Evolutionary conservation across 2,888 invertebrate species (phyloP), one percentile per base, ranked within the genome.

Genomic region (Meta bourneti): DNA sequence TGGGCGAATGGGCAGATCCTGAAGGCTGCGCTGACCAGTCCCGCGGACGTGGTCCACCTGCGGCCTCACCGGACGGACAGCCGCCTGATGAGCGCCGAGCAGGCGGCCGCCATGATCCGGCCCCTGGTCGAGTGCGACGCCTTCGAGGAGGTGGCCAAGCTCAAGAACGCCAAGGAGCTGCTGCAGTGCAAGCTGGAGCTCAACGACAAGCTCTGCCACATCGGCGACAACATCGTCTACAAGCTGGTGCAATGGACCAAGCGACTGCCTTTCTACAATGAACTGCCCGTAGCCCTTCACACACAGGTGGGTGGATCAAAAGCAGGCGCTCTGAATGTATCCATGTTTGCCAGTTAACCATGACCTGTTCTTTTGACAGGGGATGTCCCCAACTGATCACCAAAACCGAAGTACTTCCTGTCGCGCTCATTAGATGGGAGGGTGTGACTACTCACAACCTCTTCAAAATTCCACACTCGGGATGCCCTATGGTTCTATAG

Each of bases 201-300:
- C 94, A 91, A 90, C 49, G 97, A 98, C 95, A 98, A 97, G 95
- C 96, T 99, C 94, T 98, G 98, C 96, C 98, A 97, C 95, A 98
- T 99, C 94, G 99, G 99, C 85, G 99, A 99, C 96, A 98, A 98
- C 94, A 99, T 99, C 94, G 99, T 99, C 91, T 98, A 98, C 96
- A 98, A 99, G 96, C 96, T 99, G 96, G 99, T 99, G 94, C 98
- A 98, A 95, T 99, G 99, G 99, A 99, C 99, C 94, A 99, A 99
- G 95, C 97, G 98, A 95, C 96, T 99, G 95, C 99, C 99, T 91
- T 99, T 99, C 96, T 99, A 99, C 95, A 96, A 97, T 95, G 98
- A 99, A 95, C 97, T 99, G 94, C 99, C 99, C 85, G 98, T 99
- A 94, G 98, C 98, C 95, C 97, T 95, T 11, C 93, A 93, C 85